phyloP scores from a whole-genome alignment of 2,797 vertebrate genomes.

The Helarctos malayanus region DNA sequence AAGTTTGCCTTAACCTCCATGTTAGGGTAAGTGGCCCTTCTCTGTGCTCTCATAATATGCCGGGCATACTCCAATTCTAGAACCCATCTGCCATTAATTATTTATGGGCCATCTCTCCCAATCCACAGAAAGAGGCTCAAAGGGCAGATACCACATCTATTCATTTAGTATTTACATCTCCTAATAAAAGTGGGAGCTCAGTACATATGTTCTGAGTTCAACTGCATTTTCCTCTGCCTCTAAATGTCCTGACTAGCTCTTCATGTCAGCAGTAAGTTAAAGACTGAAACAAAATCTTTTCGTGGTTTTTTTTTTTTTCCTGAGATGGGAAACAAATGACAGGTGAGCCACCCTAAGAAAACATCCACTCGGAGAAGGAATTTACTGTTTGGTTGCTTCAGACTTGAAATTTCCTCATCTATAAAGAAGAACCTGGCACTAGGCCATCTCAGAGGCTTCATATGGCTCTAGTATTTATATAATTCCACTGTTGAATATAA shows the following conservation, averaged over 20 bases:
- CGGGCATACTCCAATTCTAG: not conserved
- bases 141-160: not conserved
- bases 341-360: not conserved
- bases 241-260: not conserved
- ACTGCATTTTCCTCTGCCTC: not conserved
- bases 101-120: not conserved
- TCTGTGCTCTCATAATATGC: not conserved
- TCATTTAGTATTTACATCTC: not conserved
- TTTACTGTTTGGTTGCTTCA: not conserved
- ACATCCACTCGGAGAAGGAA: not conserved
- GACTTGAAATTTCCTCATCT: not conserved
- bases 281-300: not conserved
- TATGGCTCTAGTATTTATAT: not conserved
- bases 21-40: not conserved
- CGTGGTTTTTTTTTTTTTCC: not conserved
- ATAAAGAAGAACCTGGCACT: constrained; percentile 1
- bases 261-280: not conserved
- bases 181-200: not conserved
- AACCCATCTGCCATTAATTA: not conserved
- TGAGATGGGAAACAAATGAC: not conserved
- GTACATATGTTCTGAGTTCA: not conserved
- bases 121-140: not conserved
- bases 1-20: not conserved
- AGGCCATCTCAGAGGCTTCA: not conserved
- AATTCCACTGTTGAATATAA: constrained; percentile 26